These are phyloP conservation scores for Hydractinia symbiolongicarpus DNA, from an alignment of 30 jellyfish, hydroid and myxozoan species.

Conservation along the genomic window DNA sequence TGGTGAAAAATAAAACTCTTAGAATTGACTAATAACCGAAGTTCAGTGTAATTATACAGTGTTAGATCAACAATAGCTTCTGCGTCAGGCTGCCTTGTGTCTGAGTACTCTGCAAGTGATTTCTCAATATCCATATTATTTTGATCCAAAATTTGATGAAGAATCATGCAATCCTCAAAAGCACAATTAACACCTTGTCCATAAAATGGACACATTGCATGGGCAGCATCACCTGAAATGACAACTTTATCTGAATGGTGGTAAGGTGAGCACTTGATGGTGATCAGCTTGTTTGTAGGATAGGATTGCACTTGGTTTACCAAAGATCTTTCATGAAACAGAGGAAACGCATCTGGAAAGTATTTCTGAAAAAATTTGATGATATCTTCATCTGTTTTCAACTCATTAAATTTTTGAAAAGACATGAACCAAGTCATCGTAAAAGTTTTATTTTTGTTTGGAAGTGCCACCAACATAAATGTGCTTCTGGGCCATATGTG, in stretches of 20 bases:
- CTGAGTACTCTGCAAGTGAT: constrained; percentile 47
- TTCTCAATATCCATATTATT: constrained; percentile 31
- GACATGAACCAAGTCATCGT: constrained; percentile 1
- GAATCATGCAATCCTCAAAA: constrained; percentile 74
- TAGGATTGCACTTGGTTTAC: not conserved
- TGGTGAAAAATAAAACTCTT: constrained; percentile 29
- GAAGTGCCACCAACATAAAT: constrained; percentile 4
- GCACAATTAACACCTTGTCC: constrained; percentile 96
- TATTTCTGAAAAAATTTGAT: not conserved
- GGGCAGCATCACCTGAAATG: constrained; percentile 92
- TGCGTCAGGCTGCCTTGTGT: constrained; percentile 69
- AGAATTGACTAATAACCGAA: constrained; percentile 72
- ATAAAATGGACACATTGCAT: constrained; percentile 88
- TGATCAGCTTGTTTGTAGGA: not conserved
- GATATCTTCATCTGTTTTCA: not conserved
- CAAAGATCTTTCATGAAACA: not conserved
- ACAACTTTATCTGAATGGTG: constrained; percentile 72
- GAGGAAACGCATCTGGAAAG: not conserved
- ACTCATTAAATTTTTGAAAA: not conserved
- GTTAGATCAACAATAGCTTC: constrained; percentile 80
- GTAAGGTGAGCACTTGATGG: constrained; percentile 80
- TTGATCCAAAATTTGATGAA: constrained; percentile 45
- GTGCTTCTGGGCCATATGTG: constrained; percentile 13
- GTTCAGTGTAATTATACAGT: constrained; percentile 69
- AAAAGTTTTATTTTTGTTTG: constrained; percentile 7